phyloP scores from a whole-genome alignment of 1,140 invertebrate species.

The Halesus radiatus region DNA sequence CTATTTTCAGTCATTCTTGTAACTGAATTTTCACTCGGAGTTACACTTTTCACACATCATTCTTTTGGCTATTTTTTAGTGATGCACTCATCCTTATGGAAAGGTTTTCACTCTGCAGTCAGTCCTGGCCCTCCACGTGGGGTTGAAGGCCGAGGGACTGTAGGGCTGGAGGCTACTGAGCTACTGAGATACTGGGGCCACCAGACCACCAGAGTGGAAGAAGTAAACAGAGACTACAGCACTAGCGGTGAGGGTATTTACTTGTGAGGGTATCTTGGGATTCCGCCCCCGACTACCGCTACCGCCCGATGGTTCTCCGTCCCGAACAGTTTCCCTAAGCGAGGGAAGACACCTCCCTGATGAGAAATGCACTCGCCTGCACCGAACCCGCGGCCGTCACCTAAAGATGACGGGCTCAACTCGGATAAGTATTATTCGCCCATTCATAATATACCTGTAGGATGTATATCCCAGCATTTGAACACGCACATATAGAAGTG shows the following conservation, averaged over 20 bases:
- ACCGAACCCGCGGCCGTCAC: neutral
- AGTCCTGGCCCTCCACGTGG: neutral
- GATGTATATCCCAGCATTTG: constrained; percentile 56
- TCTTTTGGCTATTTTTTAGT: no score
- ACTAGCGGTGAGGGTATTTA: neutral
- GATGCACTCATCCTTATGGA: neutral
- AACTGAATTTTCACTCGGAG: no score
- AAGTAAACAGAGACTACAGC: neutral
- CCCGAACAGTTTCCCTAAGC: neutral
- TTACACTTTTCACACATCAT: no score
- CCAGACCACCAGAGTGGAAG: neutral
- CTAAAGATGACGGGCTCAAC: constrained; percentile 2
- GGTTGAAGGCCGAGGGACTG: neutral
- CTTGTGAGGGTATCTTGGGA: neutral
- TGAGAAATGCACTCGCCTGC: neutral
- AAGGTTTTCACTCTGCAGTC: neutral
- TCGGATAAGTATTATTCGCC: constrained; percentile 21
- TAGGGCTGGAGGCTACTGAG: neutral
- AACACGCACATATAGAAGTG: constrained; percentile 48
- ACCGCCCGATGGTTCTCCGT: neutral
- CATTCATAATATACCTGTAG: constrained; percentile 53
- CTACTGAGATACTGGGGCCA: neutral
- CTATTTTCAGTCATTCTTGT: no score
- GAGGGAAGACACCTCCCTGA: neutral
- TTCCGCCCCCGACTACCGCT: neutral